Base-by-base conservation (phyloP, 1,140 invertebrate species). In the Stegodyphus dumicola region DNA sequence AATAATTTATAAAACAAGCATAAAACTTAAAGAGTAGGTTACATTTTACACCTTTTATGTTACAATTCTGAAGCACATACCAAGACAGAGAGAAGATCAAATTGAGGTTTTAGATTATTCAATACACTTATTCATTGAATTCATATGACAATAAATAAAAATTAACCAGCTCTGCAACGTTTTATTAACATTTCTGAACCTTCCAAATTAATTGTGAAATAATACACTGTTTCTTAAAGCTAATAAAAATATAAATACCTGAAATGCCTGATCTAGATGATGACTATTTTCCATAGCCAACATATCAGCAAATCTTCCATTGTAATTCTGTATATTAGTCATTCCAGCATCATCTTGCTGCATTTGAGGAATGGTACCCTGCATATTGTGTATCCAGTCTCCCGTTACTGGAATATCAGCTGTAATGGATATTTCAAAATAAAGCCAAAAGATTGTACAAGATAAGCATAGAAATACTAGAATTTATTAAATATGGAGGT, bases 231-330 rank as follows among this genome's bases (percentile, higher is more conserved):
- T 60, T 60, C 9, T 10, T 5, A 1, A 15, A 10, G 56, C 5
- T 10, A 10, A 10, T 60, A 10, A 60, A 10, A 60, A 10, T 60
- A 10, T 60, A 15, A 60, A 33, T 86, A 86, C 85, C 73, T 86
- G 85, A 49, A 69, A 86, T 17, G 77, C 51, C 13, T 75, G 85
- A 69, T 86, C 85, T n/a, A 79, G 17, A 1, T 15, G 70, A 76
- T 86, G 85, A 17, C 70, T 78, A 33, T 54, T 69, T 33, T 86
- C 85, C 48, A 77, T 48, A n/a, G 77, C 52, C 73, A 86, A 75
- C 60, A 86, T 74, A 51, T 87, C 86, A 64, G 52, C 11, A 71
- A 84, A 83, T 13, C 80, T 83, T n/a, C 64, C 65, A 71, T 10
- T 74, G 48, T 70, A 87, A 48, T 77, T 86, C 17, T 86, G 75